Conservation (phyloP, 1,140 invertebrate species). For the Galleria mellonella region DNA sequence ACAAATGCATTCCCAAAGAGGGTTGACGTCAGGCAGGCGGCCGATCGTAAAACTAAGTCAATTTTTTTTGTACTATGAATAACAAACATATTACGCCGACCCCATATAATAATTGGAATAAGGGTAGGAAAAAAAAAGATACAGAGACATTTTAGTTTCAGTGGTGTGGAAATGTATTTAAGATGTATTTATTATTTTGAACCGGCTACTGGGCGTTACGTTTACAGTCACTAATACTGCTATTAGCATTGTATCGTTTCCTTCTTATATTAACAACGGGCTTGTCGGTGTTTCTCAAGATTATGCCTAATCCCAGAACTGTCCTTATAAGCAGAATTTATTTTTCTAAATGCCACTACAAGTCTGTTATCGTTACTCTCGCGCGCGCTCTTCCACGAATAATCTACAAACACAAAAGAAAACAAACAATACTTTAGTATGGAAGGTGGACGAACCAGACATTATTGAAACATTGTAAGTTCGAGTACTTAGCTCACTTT, state of each 20-base stretch:
- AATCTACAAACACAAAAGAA: conserved; percentile 14
- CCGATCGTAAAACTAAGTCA: no score
- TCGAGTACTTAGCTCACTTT: no score
- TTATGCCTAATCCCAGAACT: not conserved
- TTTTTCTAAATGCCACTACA: conserved; percentile 1
- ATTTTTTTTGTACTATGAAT: no score
- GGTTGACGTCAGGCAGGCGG: no score
- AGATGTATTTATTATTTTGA: no score
- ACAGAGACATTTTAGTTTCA: no score
- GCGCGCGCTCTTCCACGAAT: conserved; percentile 15
- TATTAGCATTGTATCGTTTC: conserved; percentile 22
- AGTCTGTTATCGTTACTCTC: conserved; percentile 15
- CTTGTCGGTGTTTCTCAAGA: not conserved
- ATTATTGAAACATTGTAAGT: no score
- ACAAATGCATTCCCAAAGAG: no score
- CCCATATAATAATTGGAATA: no score
- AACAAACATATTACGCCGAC: no score
- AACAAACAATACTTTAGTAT: conserved; percentile 16
- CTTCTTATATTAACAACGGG: conserved; percentile 10
- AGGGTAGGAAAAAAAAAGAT: no score
- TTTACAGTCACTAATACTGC: conserved; percentile 13
- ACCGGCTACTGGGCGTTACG: conserved; percentile 3
- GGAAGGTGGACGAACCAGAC: not conserved
- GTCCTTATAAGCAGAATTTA: not conserved
- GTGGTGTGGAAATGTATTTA: no score